A percentile compares a stretch with the other conserved stretches of the same genome.
These are phyloP conservation scores for Acrocyrtus sp. DNA, from an alignment of 2,888 invertebrate genomes.

Conservation along the genomic window DNA sequence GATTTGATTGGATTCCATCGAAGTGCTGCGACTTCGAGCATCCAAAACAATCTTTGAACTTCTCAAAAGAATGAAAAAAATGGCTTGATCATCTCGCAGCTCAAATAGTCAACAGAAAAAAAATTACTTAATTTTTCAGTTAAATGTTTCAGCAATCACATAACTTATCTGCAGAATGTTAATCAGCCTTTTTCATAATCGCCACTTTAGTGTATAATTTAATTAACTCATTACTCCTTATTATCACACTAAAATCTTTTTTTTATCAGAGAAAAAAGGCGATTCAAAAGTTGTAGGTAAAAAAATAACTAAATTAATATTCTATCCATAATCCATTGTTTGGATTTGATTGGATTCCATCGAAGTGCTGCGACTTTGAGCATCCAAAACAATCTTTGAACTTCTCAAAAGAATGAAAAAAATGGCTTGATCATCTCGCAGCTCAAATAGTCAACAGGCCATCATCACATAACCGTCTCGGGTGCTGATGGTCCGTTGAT, in stretches of 20 bases:
- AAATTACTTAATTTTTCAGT: constrained; percentile 1
- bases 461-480: too few species aligned
- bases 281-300: neutral
- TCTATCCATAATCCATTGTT: neutral
- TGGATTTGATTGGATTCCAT: neutral
- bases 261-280: neutral
- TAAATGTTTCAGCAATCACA: neutral
- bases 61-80: too few species aligned
- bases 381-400: too few species aligned
- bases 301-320: neutral
- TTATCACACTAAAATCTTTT: neutral
- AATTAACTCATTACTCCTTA: constrained; percentile 3
- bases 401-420: too few species aligned
- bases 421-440: too few species aligned
- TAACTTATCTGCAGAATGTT: neutral
- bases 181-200: neutral
- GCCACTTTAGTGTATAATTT: neutral
- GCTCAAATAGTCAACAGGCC: neutral
- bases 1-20: neutral
- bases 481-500: too few species aligned
- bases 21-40: too few species aligned
- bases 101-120: neutral
- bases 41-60: too few species aligned
- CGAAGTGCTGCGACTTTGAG: too few species aligned
- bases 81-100: too few species aligned